These are phyloP conservation scores for Osmoderma eremita DNA, from an alignment of 2,888 invertebrate species.

Conservation along the genomic window DNA sequence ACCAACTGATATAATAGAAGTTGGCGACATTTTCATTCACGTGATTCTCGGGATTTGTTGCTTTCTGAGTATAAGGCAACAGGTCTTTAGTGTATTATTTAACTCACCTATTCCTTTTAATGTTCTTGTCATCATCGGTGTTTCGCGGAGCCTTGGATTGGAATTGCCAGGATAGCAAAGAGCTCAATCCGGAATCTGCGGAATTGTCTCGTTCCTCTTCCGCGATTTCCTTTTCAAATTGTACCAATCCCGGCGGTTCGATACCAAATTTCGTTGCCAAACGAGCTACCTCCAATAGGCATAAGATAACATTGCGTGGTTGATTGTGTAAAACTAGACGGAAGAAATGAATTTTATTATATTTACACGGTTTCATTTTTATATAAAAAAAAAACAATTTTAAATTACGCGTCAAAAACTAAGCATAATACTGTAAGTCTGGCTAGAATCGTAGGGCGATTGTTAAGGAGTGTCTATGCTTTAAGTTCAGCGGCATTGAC, in stretches of 20 bases:
- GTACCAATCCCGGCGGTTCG: slow-evolving; percentile 84
- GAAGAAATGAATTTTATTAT: slow-evolving; percentile 25
- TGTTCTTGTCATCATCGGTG: slow-evolving; percentile 61
- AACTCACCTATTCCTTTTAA: slow-evolving; percentile 67
- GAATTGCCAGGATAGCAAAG: slow-evolving; percentile 76
- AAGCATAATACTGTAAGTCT: no score
- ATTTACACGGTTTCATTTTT: not conserved
- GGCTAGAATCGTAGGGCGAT: no score
- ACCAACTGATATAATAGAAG: no score
- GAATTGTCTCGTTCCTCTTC: slow-evolving; percentile 75
- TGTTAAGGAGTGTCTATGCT: no score
- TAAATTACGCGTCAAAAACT: no score
- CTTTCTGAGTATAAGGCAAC: no score
- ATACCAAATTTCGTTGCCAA: slow-evolving; percentile 80
- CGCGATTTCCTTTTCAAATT: slow-evolving; percentile 88
- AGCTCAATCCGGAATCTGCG: slow-evolving; percentile 72
- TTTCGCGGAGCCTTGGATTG: slow-evolving; percentile 65
- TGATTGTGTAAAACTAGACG: slow-evolving; percentile 81
- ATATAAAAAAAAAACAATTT: no score
- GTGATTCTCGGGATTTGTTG: no score
- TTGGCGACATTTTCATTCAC: no score
- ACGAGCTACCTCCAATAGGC: slow-evolving; percentile 85
- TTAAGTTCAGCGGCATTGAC: no score
- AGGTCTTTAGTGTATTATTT: not conserved
- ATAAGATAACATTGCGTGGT: slow-evolving; percentile 85